phyloP scores from a whole-genome alignment of 2,888 invertebrate species.

The Metellina segmentata region DNA sequence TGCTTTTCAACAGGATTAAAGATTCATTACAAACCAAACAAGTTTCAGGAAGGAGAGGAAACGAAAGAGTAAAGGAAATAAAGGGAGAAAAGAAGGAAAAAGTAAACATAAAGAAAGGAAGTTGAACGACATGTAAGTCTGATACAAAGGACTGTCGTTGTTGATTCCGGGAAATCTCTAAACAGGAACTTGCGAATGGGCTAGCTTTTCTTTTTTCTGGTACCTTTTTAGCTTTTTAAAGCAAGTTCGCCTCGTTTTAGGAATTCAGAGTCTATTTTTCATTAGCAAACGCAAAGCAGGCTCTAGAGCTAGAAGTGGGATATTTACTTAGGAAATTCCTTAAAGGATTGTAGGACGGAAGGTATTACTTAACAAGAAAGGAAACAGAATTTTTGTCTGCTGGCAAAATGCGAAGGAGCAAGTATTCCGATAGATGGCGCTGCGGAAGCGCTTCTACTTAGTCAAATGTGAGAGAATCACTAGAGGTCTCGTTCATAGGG shows the following conservation, averaged over 20 bases:
- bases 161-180: conserved; percentile 40
- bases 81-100: conserved; percentile 10
- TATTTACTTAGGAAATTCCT: conserved; percentile 10
- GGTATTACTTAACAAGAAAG: conserved; percentile 34
- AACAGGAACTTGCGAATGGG: conserved; percentile 48
- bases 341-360: conserved; percentile 19
- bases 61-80: not conserved
- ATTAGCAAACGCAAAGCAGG: conserved; percentile 3
- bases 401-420: not conserved
- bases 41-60: not conserved
- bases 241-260: not conserved
- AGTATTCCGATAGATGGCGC: conserved; percentile 31
- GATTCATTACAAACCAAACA: conserved; percentile 41
- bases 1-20: conserved; percentile 19
- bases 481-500: no score
- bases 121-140: not conserved
- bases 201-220: not conserved
- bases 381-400: conserved; percentile 30
- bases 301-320: not conserved
- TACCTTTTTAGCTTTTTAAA: not conserved
- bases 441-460: not conserved
- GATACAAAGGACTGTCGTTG: conserved; percentile 24
- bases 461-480: not conserved
- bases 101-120: conserved; percentile 5
- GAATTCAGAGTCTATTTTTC: conserved; percentile 20